Evolutionary conservation across 2,113 vertebrate species (phyloP), one percentile per base, ranked within the genome.

Genomic region (Otolemur garnettii): DNA sequence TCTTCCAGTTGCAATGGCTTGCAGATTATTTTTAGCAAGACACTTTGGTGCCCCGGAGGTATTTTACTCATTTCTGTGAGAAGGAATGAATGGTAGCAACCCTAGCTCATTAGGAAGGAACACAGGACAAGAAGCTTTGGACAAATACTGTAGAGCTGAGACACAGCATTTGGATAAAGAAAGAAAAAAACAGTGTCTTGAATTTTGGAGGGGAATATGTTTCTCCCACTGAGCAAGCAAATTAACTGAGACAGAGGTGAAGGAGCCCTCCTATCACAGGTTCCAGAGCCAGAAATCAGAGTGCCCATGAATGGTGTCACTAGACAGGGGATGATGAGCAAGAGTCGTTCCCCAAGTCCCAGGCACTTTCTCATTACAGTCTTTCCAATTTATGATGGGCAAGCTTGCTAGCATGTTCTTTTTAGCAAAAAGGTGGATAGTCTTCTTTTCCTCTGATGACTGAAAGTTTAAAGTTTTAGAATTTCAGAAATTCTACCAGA

Each of bases 211-310:
- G 14, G 24, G 72, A 60, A 79, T n/a, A 22, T 1, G 3, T 42
- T 79, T 91, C 75, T 45, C 57, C 90, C n/a, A 19, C 3, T 64
- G 18, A 66, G 38, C 15, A 71, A 71, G 19, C 14, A 62, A 81
- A 35, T 74, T 26, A 68, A 69, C 9, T 18, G 26, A 79, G 30
- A 7, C 12, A 18, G 8, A 42, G 5, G 38, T 18, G 15, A 57
- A 35, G 1, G 21, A 50, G 4, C 0, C 24, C 11, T 50, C 28
- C 10, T 0, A 45, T 53, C 35, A 30, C 50, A 1, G 11, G 2
- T 35, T 59, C 57, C 17, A 30, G 26, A 15, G 55, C 82, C 22
- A 6, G 30, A 64, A 42, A 6, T 15, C 62, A 14, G 1, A 10
- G 9, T 62, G 42, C 22, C 80, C 26, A 35, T 5, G 12, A 18